Base-by-base conservation (phyloP, 1,140 invertebrate species). In the Anagrus nilaparvatae region DNA sequence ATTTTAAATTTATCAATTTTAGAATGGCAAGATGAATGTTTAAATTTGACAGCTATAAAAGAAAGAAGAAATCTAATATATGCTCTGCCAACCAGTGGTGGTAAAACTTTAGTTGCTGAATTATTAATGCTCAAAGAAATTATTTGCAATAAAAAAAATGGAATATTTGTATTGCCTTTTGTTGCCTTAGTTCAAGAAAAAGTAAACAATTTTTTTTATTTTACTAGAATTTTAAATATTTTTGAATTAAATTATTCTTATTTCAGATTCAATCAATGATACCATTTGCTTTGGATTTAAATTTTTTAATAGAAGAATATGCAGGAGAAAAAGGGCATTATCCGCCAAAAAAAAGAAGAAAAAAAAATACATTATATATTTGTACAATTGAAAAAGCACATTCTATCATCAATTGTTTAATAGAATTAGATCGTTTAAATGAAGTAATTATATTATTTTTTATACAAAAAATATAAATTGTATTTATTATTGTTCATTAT, bases 151-250 rank as follows among this genome's bases (percentile, higher is more conserved):
- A 79, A 84, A 52, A 81, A 78, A 51, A 88, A 95, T 77, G 86
- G 78, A 21, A 63, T 98, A 27, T 86, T 97, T 51, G 78, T 97
- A 53, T 63, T 98, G 23, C 94, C 94, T 2, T 97, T 86, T 73
- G 87, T 97, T 24, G 84, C 93, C 7, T 84, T 98, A 55, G 94
- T 97, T 4, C 92, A 98, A 63, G 94, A 98, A 70, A 97, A 97
- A 72, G 81, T 82, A 60, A 42, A 25, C n/a, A n/a, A n/a, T n/a
- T n/a, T n/a, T n/a, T n/a, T n/a, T n/a, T n/a, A n/a, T n/a, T n/a
- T n/a, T n/a, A n/a, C n/a, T n/a, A n/a, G n/a, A n/a, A 24, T 44
- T 18, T 34, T 18, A 38, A 37, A 33, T n/a, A n/a, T 12, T 40
- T 38, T 37, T 43, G 28, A 32, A 48, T 30, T n/a, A n/a, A 33